A percentile compares a stretch with the other conserved stretches of the same genome.
Conservation (phyloP, 2,113 vertebrate species). For the Pongo abelii region DNA sequence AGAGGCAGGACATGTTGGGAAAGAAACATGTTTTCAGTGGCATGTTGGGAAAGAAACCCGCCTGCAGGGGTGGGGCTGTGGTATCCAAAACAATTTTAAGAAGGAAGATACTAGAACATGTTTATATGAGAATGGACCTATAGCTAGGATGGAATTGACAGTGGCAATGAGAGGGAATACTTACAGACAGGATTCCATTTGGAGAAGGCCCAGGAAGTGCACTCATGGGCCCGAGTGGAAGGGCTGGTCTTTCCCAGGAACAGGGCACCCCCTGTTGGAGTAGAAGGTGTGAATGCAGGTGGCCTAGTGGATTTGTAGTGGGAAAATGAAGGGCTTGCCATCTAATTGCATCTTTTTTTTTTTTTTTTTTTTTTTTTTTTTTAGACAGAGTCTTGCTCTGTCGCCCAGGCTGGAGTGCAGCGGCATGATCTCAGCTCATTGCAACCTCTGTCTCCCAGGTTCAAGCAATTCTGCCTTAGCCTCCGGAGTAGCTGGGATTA, state of each 20-base stretch:
- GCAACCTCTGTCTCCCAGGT: too few relatives aligned
- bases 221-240: neutral
- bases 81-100: neutral
- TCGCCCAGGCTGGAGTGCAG: too few relatives aligned
- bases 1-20: neutral
- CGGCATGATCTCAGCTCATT: too few relatives aligned
- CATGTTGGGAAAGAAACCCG: neutral
- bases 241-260: neutral
- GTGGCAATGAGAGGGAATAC: neutral
- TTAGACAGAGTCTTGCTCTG: too few relatives aligned
- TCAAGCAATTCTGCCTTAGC: too few relatives aligned
- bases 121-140: neutral
- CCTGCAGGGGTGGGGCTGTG: neutral
- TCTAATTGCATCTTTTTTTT: too few relatives aligned
- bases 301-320: too few relatives aligned
- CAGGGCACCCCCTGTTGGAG: neutral
- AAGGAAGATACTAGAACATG: neutral
- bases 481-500: too few relatives aligned
- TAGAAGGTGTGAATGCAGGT: neutral
- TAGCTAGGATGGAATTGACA: neutral
- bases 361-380: neutral
- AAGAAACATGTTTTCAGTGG: neutral
- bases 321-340: neutral
- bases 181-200: neutral
- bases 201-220: neutral